Conservation (phyloP, 1,140 invertebrate species). For the Trialeurodes vaporariorum region DNA sequence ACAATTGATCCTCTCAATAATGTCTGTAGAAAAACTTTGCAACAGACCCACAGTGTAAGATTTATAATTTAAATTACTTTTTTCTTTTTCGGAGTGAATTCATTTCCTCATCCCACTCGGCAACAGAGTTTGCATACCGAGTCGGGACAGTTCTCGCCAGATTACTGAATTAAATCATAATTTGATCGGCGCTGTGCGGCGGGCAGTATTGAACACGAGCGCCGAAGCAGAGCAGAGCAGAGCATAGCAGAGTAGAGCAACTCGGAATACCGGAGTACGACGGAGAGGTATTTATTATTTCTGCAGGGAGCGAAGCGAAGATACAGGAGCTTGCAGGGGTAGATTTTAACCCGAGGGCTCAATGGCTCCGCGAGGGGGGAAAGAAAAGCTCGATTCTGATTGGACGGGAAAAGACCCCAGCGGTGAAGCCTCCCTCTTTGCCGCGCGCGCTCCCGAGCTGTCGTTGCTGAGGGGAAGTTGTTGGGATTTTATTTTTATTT, state of each 20-base stretch:
- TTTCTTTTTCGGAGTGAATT: too few species aligned
- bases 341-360: neutral
- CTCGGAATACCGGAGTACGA: neutral
- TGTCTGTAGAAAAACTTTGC: too few species aligned
- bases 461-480: neutral
- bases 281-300: neutral
- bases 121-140: too few species aligned
- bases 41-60: too few species aligned
- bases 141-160: neutral
- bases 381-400: neutral
- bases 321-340: neutral
- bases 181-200: neutral
- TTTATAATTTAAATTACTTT: too few species aligned
- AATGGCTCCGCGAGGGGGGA: neutral
- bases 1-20: too few species aligned
- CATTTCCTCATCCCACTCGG: too few species aligned
- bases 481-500: neutral
- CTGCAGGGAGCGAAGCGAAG: neutral
- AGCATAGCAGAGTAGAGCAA: too few species aligned
- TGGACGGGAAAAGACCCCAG: too few species aligned
- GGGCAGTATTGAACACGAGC: neutral
- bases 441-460: too few species aligned
- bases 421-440: too few species aligned
- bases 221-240: neutral
- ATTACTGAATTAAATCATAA: neutral